Evolutionary conservation across 2,113 vertebrate species (phyloP), one percentile per base, ranked within the genome.

Genomic region (Mastomys coucha): DNA sequence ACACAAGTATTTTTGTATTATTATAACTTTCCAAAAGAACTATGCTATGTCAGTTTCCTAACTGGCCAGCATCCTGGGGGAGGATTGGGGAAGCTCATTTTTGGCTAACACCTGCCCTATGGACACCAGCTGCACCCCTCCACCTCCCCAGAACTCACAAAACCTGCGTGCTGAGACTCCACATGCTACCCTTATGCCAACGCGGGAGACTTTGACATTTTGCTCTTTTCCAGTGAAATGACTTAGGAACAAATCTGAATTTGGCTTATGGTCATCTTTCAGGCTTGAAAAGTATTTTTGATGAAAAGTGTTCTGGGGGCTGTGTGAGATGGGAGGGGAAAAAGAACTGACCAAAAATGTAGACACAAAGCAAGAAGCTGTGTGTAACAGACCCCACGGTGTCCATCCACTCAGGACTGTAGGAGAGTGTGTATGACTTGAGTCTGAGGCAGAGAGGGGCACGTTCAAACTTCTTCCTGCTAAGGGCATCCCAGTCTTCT

Each of bases 1-100:
- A 65, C 63, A 65, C 63, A 65, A 33, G 5, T 69, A 16, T 69
- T 75, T 95, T 96, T 96, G 95, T 89, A 95, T 96, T 96, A 89
- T 63, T 93, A 87, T 81, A 85, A 97, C 91, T 98, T 98, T 98
- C 92, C 89, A 75, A 96, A 96, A 98, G 96, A 98, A 87, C 51
- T 93, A 95, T 75, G 36, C 0, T 78, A 58, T 92, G 85, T 81
- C 26, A 0, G 81, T 93, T 85, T 77, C 85, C 96, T 78, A 56
- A 94, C 85, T 1, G 39, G 22, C 31, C 89, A 91, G 2, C 17
- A 33, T 75, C 33, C 51, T 45, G 45, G 26, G 42, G 45, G 19
- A 10, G 36, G 73, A 36, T 60, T 42, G 63, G 89, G 69, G 77
- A 76, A 78, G 60, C 49, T 45, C 49, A 72, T 92, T 93, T 13